Conservation (phyloP, 2,113 vertebrate species). For the Corythaixoides concolor region DNA sequence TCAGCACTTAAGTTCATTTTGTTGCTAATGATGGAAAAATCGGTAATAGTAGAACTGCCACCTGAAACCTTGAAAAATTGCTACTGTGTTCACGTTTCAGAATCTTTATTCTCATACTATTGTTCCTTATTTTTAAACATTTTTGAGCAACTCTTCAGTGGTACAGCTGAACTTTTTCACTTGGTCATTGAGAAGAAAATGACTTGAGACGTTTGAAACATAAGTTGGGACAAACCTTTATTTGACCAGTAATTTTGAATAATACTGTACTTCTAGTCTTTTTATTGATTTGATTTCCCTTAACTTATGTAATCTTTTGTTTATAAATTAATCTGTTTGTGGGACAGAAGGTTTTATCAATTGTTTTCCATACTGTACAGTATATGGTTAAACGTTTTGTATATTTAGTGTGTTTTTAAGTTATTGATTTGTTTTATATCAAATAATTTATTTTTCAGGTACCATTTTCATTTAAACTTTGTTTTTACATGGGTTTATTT, state of each 20-base stretch:
- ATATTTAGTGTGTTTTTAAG: conserved; percentile 82
- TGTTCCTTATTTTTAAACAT: conserved; percentile 6
- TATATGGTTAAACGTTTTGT: conserved; percentile 83
- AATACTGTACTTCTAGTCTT: conserved; percentile 51
- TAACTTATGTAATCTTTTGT: conserved; percentile 65
- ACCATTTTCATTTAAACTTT: conserved; percentile 83
- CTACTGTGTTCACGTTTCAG: background rate
- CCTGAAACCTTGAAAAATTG: background rate
- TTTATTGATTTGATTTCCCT: conserved; percentile 47
- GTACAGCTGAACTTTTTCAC: conserved; percentile 42
- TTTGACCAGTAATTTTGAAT: conserved; percentile 36
- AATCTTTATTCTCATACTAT: background rate
- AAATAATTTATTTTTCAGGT: conserved; percentile 86
- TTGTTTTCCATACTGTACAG: conserved; percentile 81
- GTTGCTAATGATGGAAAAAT: background rate
- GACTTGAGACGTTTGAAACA: conserved; percentile 20
- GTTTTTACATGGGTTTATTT: conserved; percentile 86
- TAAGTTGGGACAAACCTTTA: conserved; percentile 35
- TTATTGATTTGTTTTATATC: conserved; percentile 84
- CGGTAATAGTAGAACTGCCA: background rate
- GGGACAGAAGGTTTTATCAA: conserved; percentile 75
- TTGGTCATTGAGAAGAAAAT: conserved; percentile 59
- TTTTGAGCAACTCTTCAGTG: conserved; percentile 14
- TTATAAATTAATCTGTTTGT: conserved; percentile 69
- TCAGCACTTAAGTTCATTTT: background rate